A percentile compares a stretch with the other conserved stretches of the same genome.
Evolutionary conservation across 1,140 invertebrate species (phyloP).

Genomic region (Ctenoplectra terminalis): DNA sequence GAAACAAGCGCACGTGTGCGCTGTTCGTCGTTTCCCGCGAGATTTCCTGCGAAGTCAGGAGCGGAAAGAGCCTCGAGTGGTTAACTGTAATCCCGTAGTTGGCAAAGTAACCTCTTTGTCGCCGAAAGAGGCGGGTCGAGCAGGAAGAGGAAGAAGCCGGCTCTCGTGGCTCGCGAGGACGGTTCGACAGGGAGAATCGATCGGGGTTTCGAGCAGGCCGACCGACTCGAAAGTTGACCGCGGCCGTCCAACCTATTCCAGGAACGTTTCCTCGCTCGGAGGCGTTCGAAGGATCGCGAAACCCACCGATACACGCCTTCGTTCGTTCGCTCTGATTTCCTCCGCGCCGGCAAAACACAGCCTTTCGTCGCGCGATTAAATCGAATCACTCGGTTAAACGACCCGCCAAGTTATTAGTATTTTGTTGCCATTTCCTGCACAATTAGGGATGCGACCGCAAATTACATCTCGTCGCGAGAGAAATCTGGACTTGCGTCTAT

Average conservation of each 20-base stretch:
- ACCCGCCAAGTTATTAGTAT: constrained; percentile 23
- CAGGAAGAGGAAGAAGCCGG: constrained; percentile 49
- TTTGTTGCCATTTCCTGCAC: constrained; percentile 50
- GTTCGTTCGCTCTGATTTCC: constrained; percentile 37
- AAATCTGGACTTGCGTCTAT: constrained; percentile 42
- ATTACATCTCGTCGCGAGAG: constrained; percentile 42
- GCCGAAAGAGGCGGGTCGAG: constrained; percentile 47
- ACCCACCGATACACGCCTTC: constrained; percentile 26
- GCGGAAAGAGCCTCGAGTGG: constrained; percentile 26
- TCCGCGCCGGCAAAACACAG: not conserved
- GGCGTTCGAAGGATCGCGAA: constrained; percentile 8
- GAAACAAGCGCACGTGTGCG: not conserved
- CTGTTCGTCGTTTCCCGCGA: too few species aligned
- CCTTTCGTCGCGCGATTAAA: constrained; percentile 29
- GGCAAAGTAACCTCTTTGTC: constrained; percentile 48
- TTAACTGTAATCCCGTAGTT: constrained; percentile 67
- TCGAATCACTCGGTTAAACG: constrained; percentile 24
- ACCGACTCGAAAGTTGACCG: constrained; percentile 26
- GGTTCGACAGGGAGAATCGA: too few species aligned
- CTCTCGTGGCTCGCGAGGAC: not conserved
- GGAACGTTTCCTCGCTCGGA: constrained; percentile 32
- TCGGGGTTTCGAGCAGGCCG: constrained; percentile 1
- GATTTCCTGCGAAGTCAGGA: constrained; percentile 2
- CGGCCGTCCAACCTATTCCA: constrained; percentile 4
- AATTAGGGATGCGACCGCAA: constrained; percentile 19